Evolutionary conservation across 2,888 invertebrate genomes (phyloP).

Genomic region (Nebria salina): DNA sequence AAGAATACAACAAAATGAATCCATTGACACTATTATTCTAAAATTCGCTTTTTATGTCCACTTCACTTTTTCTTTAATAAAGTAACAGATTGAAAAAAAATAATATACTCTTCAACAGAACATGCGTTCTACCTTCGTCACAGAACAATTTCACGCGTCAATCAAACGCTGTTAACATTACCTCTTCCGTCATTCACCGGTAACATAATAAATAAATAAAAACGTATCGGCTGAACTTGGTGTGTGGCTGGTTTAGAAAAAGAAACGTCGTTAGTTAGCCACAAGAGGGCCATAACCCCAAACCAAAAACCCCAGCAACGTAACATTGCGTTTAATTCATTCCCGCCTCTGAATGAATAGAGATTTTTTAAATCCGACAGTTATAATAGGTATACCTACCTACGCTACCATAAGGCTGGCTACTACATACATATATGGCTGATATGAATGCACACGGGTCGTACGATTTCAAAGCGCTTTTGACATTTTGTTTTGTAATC

Average conservation of each 20-base stretch:
- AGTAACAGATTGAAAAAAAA: constrained; percentile 18
- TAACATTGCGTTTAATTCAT: constrained; percentile 32
- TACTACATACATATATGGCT: background rate
- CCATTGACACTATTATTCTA: too few relatives aligned
- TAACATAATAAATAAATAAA: constrained; percentile 18
- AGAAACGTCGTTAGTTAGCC: constrained; percentile 42
- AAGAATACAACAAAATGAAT: too few relatives aligned
- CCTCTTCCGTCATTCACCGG: constrained; percentile 35
- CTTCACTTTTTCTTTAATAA: constrained; percentile 25
- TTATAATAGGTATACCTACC: constrained; percentile 27
- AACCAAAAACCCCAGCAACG: constrained; percentile 3
- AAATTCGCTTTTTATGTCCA: background rate
- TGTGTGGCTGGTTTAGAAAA: constrained; percentile 10
- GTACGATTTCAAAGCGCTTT: constrained; percentile 39
- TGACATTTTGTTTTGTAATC: constrained; percentile 48
- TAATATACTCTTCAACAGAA: constrained; percentile 33
- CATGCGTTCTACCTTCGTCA: constrained; percentile 29
- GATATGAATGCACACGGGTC: constrained; percentile 28
- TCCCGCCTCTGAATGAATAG: constrained; percentile 30
- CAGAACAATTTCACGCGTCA: constrained; percentile 37
- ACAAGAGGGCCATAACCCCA: constrained; percentile 37
- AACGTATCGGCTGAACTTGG: constrained; percentile 12
- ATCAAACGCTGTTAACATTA: constrained; percentile 32
- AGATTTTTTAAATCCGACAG: constrained; percentile 40
- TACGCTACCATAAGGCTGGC: background rate